Base-by-base conservation (phyloP, 2,888 invertebrate genomes). In the Oligia fasciuncula region DNA sequence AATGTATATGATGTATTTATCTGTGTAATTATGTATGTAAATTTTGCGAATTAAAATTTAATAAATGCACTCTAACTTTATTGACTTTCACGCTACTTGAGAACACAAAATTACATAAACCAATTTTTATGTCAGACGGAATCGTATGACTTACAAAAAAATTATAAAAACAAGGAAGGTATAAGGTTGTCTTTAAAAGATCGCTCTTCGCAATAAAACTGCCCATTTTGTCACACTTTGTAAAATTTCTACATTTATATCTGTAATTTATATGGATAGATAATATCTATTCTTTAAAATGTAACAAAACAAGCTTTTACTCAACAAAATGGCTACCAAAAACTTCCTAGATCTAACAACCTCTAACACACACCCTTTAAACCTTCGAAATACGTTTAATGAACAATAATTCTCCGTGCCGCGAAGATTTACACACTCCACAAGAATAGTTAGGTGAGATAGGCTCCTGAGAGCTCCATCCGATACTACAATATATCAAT, bases 401-500 rank as follows among this genome's bases (percentile, higher is more conserved):
- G 92, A 94, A 91, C 93, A 89, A 94, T 95, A 94, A 94, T 92
- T 94, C 94, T 92, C 88, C 84, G 91, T 84, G 86, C 85, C 87
- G 75, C 87, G 88, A 92, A 94, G 93, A 94, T 94, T 94, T 94
- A 95, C 92, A 91, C 91, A 93, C 91, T 92, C 90, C 85, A 85
- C 90, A 85, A 91, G 90, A 92, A 93, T 93, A 91, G 92, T 91
- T 90, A 91, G 92, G 91, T 89, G 89, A 90, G 91, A 89, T 90
- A 91, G 91, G 90, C 86, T 88, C 91, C 89, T 81, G 89, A 87
- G 89, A 81, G 80, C 82, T 83, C 86, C 79, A 77, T 86, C 89
- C 90, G 89, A 91, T 91, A 91, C 92, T 91, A 91, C 92, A 91
- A 95, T 95, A 94, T 95, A 95, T 95, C 95, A 94, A 91, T 91